Evolutionary conservation across 2,797 vertebrate genomes (phyloP).

Genomic region (Sebastes glaucus): DNA sequence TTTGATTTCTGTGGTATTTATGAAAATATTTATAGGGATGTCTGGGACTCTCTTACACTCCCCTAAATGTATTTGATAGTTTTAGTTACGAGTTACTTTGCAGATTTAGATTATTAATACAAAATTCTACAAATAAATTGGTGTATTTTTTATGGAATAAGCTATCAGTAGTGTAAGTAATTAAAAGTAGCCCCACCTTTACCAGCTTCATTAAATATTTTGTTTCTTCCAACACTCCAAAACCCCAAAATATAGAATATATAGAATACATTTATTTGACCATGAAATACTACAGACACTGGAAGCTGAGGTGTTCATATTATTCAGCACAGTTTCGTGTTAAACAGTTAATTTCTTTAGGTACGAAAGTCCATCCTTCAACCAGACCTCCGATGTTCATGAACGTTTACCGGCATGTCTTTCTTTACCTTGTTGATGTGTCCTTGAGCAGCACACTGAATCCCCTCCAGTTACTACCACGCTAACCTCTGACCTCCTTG

Average conservation of each 20-base stretch:
- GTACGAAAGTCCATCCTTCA: neutral
- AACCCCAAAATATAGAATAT: neutral
- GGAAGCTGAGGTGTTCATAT: neutral
- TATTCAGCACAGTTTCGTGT: neutral
- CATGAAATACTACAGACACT: neutral
- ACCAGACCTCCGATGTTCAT: neutral
- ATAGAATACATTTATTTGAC: neutral
- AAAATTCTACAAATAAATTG: too few relatives aligned
- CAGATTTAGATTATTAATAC: too few relatives aligned
- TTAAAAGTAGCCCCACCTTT: too few relatives aligned
- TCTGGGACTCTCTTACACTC: neutral
- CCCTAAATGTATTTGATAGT: too few relatives aligned
- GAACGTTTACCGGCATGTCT: neutral
- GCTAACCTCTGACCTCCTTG: neutral
- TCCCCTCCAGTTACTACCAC: neutral
- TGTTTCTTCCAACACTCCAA: neutral
- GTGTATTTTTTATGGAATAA: too few relatives aligned
- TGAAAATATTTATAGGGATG: neutral
- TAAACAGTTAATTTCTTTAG: neutral
- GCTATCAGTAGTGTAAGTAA: too few relatives aligned
- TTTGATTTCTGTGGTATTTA: neutral
- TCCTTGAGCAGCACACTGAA: neutral
- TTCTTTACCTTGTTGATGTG: neutral
- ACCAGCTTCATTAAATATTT: neutral
- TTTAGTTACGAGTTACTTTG: too few relatives aligned